Base-by-base conservation (phyloP, 2,888 invertebrate genomes). In the Trachelus iudaicus region DNA sequence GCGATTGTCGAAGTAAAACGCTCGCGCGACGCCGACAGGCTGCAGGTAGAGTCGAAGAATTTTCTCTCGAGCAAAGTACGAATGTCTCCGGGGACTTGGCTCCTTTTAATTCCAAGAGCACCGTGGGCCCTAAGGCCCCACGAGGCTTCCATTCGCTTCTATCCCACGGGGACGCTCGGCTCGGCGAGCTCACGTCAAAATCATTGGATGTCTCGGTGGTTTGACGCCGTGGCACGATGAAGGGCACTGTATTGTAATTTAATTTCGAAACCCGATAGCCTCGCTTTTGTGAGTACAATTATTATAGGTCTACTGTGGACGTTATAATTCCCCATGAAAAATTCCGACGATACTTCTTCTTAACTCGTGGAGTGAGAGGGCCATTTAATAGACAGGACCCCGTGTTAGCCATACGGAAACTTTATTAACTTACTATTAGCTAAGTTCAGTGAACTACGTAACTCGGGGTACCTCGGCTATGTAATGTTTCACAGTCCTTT, bases 251-350 rank as follows among this genome's bases (percentile, higher is more conserved):
- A 88, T 90, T 88, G 87, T 89, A 85, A 89, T 89, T 88, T 88
- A 86, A 85, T 88, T 88, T 87, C 79, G 88, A 88, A 89, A 90
- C 83, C 78, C 82, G 86, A 89, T 83, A 84, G 83, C 81, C 78
- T 77, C 76, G 80, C 82, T 79, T 79, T 76, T 77, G 73, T 23
- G n/a, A 31, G n/a, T 13, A n/a, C 74, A 56, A 34, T 77, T 79
- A 83, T 82, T 81, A 74, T 75, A 78, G 76, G 37, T 74, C 76
- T 56, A 56, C 56, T 71, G 69, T 69, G 73, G 73, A 80, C 77
- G 76, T 81, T 83, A 68, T 81, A 81, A 84, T 83, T 86, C 81
- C 81, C 83, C 76, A 76, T 77, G 84, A 79, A 82, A 80, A 37
- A 71, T 56, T 23, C 23, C 15, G 15, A 56, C 56, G 56, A 56